Base-by-base conservation (phyloP, 2,797 vertebrate species). In the Pipistrellus pygmaeus region DNA sequence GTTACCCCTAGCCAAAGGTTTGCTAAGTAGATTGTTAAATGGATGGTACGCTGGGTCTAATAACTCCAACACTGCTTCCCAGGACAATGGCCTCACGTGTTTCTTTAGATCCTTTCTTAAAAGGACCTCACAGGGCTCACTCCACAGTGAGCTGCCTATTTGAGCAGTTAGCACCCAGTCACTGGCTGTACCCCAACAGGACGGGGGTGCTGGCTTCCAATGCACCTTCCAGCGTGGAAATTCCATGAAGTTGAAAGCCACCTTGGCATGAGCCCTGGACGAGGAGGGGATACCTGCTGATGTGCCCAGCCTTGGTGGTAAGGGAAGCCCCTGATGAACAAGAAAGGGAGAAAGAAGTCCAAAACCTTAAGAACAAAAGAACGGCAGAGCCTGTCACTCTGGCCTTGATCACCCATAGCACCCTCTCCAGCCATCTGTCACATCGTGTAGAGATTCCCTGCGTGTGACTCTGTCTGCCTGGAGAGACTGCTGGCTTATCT, bases 361-460 rank as follows among this genome's bases (percentile, higher is more conserved):
- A 85, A 96, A 96, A 90, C 91, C 90, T 85, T 10, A 78, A 88
- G 92, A 97, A 97, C 96, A 97, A 97, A 97, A 95, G 96, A 92
- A 85, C 0, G 53, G 93, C 91, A 46, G 89, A 90, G 91, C 95
- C 88, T 96, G 96, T 97, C 96, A 95, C 88, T 93, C 68, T 1
- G 73, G 96, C 96, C 97, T 92, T 96, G 95, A 96, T 96, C 94
- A 90, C 95, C 95, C 90, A 72, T 82, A 94, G 96, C 97, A 96
- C 96, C 94, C 95, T 94, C 95, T 96, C 91, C 95, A 97, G 88
- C 97, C 97, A 97, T 97, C 97, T 97, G 96, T 96, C 96, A 96
- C 92, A 93, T 96, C 96, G 92, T 90, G 95, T 30, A 97, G 97
- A 96, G 96, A 96, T 66, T 89, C 96, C 96, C 95, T 86, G 88